A percentile compares a stretch with the other conserved stretches of the same genome.
These are phyloP conservation scores for Brachionus angularis DNA, from an alignment of 1,140 invertebrate species.

Conservation along the genomic window DNA sequence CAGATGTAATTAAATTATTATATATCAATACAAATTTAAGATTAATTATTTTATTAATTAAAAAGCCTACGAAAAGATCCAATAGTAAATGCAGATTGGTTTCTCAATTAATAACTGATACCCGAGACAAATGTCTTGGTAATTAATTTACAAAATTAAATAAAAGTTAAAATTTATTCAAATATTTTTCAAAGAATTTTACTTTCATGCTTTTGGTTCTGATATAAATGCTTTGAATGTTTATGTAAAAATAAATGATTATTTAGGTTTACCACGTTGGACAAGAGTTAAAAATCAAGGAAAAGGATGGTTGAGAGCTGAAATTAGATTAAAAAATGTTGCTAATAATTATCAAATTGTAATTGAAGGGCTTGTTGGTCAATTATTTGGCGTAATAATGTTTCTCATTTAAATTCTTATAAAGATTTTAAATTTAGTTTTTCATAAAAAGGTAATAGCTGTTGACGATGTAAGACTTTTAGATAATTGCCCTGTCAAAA, in stretches of 20 bases:
- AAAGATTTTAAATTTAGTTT: too few relatives aligned
- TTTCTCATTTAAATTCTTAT: too few relatives aligned
- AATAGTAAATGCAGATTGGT: neutral
- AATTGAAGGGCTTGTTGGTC: slow-evolving; percentile 46
- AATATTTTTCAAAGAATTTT: slow-evolving; percentile 45
- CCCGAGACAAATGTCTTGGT: slow-evolving; percentile 2
- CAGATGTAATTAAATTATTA: neutral
- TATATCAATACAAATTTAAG: neutral
- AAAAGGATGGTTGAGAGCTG: slow-evolving; percentile 50
- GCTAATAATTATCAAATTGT: slow-evolving; percentile 44
- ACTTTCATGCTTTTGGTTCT: slow-evolving; percentile 47
- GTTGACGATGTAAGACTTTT: slow-evolving; percentile 29
- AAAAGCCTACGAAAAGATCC: neutral
- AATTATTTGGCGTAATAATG: slow-evolving; percentile 1
- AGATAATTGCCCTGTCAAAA: slow-evolving; percentile 5
- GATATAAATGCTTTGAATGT: slow-evolving; percentile 46
- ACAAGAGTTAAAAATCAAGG: slow-evolving; percentile 49
- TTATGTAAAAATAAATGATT: slow-evolving; percentile 45
- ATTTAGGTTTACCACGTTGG: slow-evolving; percentile 46
- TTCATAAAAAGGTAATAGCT: slow-evolving; percentile 42
- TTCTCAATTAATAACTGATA: neutral
- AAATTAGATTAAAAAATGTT: slow-evolving; percentile 45
- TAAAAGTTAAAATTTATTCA: neutral
- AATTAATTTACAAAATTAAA: neutral
- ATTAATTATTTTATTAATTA: neutral